Evolutionary conservation across 92 coral and sea anemone species (phyloP).

Genomic region (Phenganax marumi): DNA sequence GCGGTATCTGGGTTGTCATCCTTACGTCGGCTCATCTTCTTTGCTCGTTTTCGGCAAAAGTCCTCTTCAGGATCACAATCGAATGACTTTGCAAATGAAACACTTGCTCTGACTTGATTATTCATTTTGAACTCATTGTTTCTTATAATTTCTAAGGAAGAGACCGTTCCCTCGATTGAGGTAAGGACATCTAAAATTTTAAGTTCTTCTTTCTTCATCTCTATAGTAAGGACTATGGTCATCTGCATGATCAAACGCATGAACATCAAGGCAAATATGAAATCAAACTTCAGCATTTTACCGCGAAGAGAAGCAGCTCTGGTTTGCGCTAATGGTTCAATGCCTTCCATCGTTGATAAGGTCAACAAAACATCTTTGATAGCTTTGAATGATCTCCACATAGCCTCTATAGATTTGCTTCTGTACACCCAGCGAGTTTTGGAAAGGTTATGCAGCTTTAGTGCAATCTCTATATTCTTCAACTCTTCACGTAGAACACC

Average conservation of each 20-base stretch:
- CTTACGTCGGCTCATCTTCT: neutral
- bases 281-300: constrained; percentile 4
- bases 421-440: too few relatives aligned
- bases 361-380: too few relatives aligned
- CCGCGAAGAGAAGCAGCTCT: constrained; percentile 11
- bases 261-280: constrained; percentile 2
- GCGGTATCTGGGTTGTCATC: neutral
- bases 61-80: constrained; percentile 2
- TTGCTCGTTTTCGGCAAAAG: neutral
- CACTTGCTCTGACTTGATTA: constrained; percentile 15
- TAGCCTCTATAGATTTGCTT: too few relatives aligned
- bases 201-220: constrained; percentile 5
- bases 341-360: constrained; percentile 6
- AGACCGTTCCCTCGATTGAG: constrained; percentile 1
- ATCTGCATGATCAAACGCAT: constrained; percentile 4
- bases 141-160: constrained; percentile 18
- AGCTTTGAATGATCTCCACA: too few relatives aligned
- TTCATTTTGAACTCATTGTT: neutral
- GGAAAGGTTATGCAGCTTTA: too few relatives aligned
- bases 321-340: neutral
- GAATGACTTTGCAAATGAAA: neutral
- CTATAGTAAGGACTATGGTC: neutral
- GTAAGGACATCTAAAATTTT: constrained; percentile 7
- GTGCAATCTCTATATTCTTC: too few relatives aligned
- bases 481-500: neutral